These are phyloP conservation scores for Ylistrum balloti DNA, from an alignment of 1,140 invertebrate species.

Conservation along the genomic window DNA sequence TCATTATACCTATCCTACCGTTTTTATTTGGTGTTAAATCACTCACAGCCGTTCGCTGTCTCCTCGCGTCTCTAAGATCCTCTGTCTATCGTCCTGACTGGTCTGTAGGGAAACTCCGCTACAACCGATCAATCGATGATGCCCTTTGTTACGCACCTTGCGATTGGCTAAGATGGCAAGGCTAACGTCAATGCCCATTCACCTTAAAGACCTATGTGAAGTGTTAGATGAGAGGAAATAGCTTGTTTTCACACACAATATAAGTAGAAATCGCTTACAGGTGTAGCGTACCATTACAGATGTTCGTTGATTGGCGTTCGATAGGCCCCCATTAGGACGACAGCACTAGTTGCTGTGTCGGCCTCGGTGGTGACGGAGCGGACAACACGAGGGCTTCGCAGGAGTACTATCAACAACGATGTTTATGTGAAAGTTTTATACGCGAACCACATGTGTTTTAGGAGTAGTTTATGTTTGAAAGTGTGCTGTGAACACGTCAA, in stretches of 20 bases:
- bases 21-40: conserved; percentile 23
- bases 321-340: not conserved
- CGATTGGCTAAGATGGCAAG: conserved; percentile 17
- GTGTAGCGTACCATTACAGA: not conserved
- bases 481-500: conserved; percentile 16
- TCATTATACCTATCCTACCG: not conserved
- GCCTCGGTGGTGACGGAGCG: not conserved
- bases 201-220: conserved; percentile 17
- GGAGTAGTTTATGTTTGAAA: not conserved
- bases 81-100: conserved; percentile 5
- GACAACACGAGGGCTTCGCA: not conserved
- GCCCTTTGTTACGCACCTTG: conserved; percentile 21
- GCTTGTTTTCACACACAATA: conserved; percentile 34
- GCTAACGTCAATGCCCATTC: conserved; percentile 31
- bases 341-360: not conserved
- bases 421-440: conserved; percentile 8
- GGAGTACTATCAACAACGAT: conserved; percentile 23
- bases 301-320: conserved; percentile 26
- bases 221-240: conserved; percentile 38
- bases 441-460: not conserved
- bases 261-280: not conserved
- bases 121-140: conserved; percentile 1
- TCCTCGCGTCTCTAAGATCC: not conserved
- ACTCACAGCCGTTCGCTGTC: not conserved
- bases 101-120: not conserved